Evolutionary conservation across 1,140 invertebrate genomes (phyloP).

Genomic region (Calephelis nemesis): DNA sequence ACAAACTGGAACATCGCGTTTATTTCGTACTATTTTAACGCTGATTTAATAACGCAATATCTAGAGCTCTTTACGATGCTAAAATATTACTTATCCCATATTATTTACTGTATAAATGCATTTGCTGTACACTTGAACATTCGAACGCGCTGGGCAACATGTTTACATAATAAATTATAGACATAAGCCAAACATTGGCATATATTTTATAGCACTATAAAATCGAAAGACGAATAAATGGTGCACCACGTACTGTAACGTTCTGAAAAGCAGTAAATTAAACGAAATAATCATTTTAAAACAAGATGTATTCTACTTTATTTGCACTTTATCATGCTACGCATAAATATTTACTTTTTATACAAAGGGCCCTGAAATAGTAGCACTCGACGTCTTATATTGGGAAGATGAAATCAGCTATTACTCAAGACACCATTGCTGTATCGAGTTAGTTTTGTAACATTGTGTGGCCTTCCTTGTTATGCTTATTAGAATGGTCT

Average conservation of each 20-base stretch:
- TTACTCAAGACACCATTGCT: not conserved
- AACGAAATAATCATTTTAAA: constrained; percentile 4
- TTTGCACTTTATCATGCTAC: constrained; percentile 1
- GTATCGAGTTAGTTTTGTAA: not conserved
- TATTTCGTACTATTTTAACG: not conserved
- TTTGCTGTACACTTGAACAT: constrained; percentile 36
- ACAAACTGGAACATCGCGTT: not conserved
- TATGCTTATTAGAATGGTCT: no score
- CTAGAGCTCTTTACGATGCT: constrained; percentile 11
- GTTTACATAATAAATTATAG: constrained; percentile 71
- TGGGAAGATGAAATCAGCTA: not conserved
- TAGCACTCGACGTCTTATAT: not conserved
- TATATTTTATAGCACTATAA: constrained; percentile 69
- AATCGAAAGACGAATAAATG: constrained; percentile 36
- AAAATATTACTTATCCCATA: constrained; percentile 14
- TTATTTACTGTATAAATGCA: constrained; percentile 15
- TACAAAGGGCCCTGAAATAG: constrained; percentile 4
- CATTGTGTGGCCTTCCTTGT: not conserved
- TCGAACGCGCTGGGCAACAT: constrained; percentile 34
- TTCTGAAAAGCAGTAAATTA: constrained; percentile 6
- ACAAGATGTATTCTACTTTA: constrained; percentile 7
- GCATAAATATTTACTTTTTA: constrained; percentile 8
- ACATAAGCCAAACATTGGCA: constrained; percentile 65
- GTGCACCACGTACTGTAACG: not conserved
- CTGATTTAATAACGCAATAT: constrained; percentile 27